Evolutionary conservation across 2,888 invertebrate genomes (phyloP).

Genomic region (Disparrhopalites patrizii): DNA sequence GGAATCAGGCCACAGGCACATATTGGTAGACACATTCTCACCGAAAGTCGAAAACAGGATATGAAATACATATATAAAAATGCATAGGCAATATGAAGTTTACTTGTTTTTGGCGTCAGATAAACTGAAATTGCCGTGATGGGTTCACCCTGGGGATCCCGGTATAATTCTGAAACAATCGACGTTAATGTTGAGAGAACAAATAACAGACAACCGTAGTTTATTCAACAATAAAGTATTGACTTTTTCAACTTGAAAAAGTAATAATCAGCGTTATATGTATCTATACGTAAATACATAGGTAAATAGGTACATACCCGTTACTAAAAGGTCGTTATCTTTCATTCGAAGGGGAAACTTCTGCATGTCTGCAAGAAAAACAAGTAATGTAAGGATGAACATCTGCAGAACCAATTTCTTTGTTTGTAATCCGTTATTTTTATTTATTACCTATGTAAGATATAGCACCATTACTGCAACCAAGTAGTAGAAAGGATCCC

Average conservation of each 20-base stretch:
- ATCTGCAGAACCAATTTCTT: no score
- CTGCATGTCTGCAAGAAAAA: slow-evolving; percentile 78
- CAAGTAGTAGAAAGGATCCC: slow-evolving; percentile 88
- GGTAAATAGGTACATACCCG: slow-evolving; percentile 55
- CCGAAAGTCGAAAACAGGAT: no score
- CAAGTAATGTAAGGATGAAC: no score
- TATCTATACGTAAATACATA: neutral
- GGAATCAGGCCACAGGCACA: no score
- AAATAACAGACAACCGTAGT: neutral
- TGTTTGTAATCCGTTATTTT: no score
- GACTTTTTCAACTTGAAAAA: no score
- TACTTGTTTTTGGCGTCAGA: slow-evolving; percentile 97
- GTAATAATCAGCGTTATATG: no score
- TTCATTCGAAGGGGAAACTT: slow-evolving; percentile 99
- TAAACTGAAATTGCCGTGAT: slow-evolving; percentile 98
- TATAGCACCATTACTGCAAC: slow-evolving; percentile 93
- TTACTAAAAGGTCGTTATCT: slow-evolving; percentile 95
- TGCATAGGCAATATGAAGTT: slow-evolving; percentile 54
- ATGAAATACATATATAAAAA: neutral
- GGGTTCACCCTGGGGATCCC: slow-evolving; percentile 86
- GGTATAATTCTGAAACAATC: slow-evolving; percentile 26
- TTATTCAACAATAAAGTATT: no score
- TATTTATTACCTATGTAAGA: slow-evolving; percentile 83
- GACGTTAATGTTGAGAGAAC: neutral
- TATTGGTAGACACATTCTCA: no score